Evolutionary conservation across 2,888 invertebrate genomes (phyloP), one percentile per base, ranked within the genome.

Genomic region (Xanthia icteritia): DNA sequence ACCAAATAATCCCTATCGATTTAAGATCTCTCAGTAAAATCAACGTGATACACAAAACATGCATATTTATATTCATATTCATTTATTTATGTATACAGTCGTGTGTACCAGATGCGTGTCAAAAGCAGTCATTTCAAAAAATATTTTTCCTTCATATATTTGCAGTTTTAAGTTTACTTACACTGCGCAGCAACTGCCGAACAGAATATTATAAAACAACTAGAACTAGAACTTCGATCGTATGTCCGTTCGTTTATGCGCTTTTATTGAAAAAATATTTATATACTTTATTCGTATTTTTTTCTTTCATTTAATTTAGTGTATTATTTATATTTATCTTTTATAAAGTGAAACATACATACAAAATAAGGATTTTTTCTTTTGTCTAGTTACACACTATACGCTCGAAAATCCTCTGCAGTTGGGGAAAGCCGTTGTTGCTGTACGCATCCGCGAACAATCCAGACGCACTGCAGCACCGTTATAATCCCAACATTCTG

Each of bases 381-480:
- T 58, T 27, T 15, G 15, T 27, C 2, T 15, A 15, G 6, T 17
- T 58, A 17, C 6, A 13, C n/a, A 56, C 1, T 27, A 27, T 27
- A 27, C 2, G 4, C 23, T 39, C 17, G 8, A 27, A 15, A 48
- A 54, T 17, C 3, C 15, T 23, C 15, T 27, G 13, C 39, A 63
- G 27, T 39, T 48, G 17, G 3, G 6, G 31, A 56, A 67, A 63
- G 1, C 4, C 23, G 17, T 51, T 27, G 15, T 27, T 45, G 17
- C 20, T 60, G 23, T 39, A 23, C 8, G 54, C 54, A 51, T 56
- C 15, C 31, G 39, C 54, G 31, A 56, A 67, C 54, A 66, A 81
- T 60, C 20, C 39, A 31, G 63, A 63, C n/a, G 66, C 67, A 81
- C 39, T 68, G 75, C 73, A 79, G 39, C 27, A 36, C 6, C 36